Conservation (phyloP, 2,888 invertebrate species). For the Cartodere bifasciata region DNA sequence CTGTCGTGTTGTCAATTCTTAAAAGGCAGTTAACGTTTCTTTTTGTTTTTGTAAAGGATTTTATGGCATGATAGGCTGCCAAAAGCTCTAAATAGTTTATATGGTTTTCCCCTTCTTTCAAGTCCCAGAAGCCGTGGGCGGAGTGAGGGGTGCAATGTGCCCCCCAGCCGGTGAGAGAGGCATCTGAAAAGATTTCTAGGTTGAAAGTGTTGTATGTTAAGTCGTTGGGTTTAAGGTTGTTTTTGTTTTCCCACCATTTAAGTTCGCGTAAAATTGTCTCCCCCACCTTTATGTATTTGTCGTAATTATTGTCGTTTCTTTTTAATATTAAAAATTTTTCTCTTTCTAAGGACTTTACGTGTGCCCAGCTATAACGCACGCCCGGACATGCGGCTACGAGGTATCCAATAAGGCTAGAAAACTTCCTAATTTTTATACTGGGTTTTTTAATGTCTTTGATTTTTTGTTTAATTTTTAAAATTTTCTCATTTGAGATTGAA, state of each 20-base stretch:
- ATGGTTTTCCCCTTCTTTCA: conserved; percentile 7
- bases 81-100: conserved; percentile 12
- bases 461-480: too few relatives aligned
- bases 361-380: too few relatives aligned
- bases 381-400: too few relatives aligned
- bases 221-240: not conserved
- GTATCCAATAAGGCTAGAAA: too few relatives aligned
- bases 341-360: too few relatives aligned
- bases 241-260: conserved; percentile 1
- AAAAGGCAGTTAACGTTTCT: not conserved
- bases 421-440: too few relatives aligned
- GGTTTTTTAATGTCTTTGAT: too few relatives aligned
- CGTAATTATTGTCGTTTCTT: too few relatives aligned
- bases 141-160: conserved; percentile 2
- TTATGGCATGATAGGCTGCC: conserved; percentile 6
- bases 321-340: too few relatives aligned
- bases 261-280: not conserved
- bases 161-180: conserved; percentile 12
- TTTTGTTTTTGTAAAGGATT: conserved; percentile 11
- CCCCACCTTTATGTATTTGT: too few relatives aligned
- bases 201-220: not conserved
- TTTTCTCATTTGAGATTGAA: too few relatives aligned
- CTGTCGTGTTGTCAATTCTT: conserved; percentile 13
- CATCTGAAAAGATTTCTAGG: conserved; percentile 11
- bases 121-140: conserved; percentile 10